Evolutionary conservation across 2,888 invertebrate species (phyloP).

Genomic region (Andricus quercusramuli): DNA sequence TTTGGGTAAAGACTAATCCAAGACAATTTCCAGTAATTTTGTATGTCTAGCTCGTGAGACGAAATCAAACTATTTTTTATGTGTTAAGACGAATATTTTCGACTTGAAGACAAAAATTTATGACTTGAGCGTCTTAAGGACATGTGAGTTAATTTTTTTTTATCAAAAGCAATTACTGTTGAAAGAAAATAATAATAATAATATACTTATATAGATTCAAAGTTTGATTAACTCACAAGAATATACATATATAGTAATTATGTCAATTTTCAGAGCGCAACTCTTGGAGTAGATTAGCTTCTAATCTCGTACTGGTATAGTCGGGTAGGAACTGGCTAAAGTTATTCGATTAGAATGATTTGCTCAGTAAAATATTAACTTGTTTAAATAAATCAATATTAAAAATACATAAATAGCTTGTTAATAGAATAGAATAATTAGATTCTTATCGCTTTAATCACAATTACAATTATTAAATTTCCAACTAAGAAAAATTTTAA

Average conservation of each 20-base stretch:
- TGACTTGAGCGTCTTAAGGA: background rate
- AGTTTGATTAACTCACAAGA: background rate
- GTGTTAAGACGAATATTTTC: too few relatives aligned
- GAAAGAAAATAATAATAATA: background rate
- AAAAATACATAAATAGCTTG: background rate
- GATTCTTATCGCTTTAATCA: background rate
- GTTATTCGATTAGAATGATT: background rate
- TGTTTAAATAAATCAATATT: background rate
- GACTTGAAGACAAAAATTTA: too few relatives aligned
- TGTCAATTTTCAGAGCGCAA: background rate
- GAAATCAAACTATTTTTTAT: too few relatives aligned
- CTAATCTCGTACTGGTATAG: background rate
- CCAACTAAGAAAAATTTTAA: background rate
- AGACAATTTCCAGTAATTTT: too few relatives aligned
- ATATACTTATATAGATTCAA: background rate
- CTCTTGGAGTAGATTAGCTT: constrained; percentile 12
- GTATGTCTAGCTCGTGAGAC: too few relatives aligned
- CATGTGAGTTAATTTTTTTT: background rate
- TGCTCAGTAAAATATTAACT: background rate
- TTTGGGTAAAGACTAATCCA: too few relatives aligned
- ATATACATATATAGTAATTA: background rate
- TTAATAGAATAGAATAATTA: background rate
- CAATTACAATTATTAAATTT: background rate
- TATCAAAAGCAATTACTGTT: background rate
- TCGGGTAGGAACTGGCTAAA: constrained; percentile 2